Evolutionary conservation across 1,140 invertebrate genomes (phyloP), one percentile per base, ranked within the genome.

Genomic region (Drosophila jambulina): DNA sequence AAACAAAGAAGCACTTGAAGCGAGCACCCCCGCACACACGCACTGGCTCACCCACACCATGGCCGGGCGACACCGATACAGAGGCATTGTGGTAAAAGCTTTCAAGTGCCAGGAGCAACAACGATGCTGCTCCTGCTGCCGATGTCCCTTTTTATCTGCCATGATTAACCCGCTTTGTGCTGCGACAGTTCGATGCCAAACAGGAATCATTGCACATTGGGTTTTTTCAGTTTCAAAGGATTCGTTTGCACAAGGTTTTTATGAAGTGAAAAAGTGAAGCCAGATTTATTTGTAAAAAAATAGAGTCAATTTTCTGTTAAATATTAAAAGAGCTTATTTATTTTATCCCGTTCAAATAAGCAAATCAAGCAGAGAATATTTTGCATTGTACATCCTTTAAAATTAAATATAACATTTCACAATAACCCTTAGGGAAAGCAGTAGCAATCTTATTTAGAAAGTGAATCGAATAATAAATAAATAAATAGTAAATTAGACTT

Each of bases 1-100:
- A 79, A 85, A 90, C 85, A 90, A 90, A 85, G 85, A 64, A 90
- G 78, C 81, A 90, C 85, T 90, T 85, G 85, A 82, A 68, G 75
- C 58, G 61, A 61, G 58, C 51, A 67, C 61, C 48, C 60, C 64
- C 59, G 56, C 56, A 77, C 34, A 71, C 36, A 62, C 27, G 54
- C 38, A 62, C 51, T 19, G 29, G 40, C 27, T 42, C 27, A 69
- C 36, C 58, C 32, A 27, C 68, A 34, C 36, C 32, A 61, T 27
- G 13, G 13, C 59, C n/a, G 4, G 12, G 29, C 27, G 45, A 53
- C 65, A 77, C 74, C 23, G 21, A 78, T 63, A 78, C 75, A 77
- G 59, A 58, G 43, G 51, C 70, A 88, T 85, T 90, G 86, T 85
- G 81, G 81, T 90, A 88, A 90, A 90, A 90, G 85, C 85, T 90